Percentiles rank a stretch among this genome's conserved stretches.
Evolutionary conservation across 2,113 vertebrate species (phyloP).

Genomic region (Chionis minor): DNA sequence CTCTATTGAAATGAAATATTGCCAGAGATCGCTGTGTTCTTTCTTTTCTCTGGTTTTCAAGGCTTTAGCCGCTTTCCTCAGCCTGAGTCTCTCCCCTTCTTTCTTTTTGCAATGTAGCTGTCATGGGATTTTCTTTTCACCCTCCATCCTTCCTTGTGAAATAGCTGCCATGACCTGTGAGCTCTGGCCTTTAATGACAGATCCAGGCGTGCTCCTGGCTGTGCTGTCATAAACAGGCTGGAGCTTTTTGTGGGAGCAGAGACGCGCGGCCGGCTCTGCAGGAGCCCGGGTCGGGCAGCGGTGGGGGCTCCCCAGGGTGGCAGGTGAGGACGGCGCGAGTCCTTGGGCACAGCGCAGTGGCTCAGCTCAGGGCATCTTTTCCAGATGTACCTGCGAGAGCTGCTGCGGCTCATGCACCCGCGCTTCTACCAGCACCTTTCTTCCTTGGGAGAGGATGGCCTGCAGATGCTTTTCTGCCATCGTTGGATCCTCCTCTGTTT

Average conservation of each 20-base stretch:
- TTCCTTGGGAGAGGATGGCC: slow-evolving; percentile 89
- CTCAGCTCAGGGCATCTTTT: neutral
- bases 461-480: slow-evolving; percentile 98
- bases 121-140: neutral
- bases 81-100: neutral
- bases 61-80: neutral
- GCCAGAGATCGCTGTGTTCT: neutral
- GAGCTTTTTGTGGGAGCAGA: neutral
- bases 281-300: neutral
- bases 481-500: slow-evolving; percentile 99
- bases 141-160: neutral
- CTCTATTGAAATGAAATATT: neutral
- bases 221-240: neutral
- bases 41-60: neutral
- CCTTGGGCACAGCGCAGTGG: rapidly evolving
- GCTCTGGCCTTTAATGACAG: neutral
- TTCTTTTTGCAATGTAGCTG: neutral
- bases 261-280: neutral
- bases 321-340: rapidly evolving
- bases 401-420: slow-evolving; percentile 86
- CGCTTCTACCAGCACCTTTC: slow-evolving; percentile 92
- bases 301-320: rapidly evolving
- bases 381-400: slow-evolving; percentile 92
- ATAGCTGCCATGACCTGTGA: neutral
- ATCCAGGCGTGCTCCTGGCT: neutral